Conservation (phyloP, 2,888 invertebrate genomes). For the Ichneumoninae sp. region DNA sequence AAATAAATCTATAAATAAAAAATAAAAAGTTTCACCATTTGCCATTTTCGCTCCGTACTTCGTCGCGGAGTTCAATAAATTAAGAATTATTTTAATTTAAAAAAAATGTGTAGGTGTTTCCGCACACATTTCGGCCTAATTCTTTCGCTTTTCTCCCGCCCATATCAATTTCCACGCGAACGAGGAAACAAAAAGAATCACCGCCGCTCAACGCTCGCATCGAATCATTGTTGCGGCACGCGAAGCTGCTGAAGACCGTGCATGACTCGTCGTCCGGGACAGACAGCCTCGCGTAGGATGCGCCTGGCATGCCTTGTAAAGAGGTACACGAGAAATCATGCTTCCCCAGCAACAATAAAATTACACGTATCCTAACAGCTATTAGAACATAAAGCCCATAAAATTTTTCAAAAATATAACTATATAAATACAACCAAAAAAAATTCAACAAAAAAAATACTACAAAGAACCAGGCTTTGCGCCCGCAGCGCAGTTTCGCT, state of each 20-base stretch:
- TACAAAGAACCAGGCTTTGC: neutral
- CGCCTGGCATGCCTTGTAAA: conserved; percentile 55
- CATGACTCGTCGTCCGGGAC: conserved; percentile 51
- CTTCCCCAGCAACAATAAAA: neutral
- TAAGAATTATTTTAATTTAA: too few species aligned
- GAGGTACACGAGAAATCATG: conserved; percentile 52
- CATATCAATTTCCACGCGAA: neutral
- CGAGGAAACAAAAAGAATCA: neutral
- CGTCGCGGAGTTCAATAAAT: too few species aligned
- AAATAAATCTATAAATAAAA: neutral
- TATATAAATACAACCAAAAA: neutral
- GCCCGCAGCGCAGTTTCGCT: too few species aligned
- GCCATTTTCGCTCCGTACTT: neutral
- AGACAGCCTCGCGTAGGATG: conserved; percentile 54
- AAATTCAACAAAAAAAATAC: neutral
- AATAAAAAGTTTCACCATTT: neutral
- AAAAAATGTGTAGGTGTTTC: too few species aligned
- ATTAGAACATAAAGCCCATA: neutral
- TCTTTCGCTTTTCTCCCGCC: neutral
- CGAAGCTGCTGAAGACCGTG: conserved; percentile 47
- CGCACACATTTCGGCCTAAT: too few species aligned
- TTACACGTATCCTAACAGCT: neutral
- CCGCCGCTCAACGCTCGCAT: neutral
- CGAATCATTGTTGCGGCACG: conserved; percentile 25
- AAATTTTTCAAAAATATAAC: neutral